Evolutionary conservation across 2,113 vertebrate genomes (phyloP).

Genomic region (Ammodytes marinus): DNA sequence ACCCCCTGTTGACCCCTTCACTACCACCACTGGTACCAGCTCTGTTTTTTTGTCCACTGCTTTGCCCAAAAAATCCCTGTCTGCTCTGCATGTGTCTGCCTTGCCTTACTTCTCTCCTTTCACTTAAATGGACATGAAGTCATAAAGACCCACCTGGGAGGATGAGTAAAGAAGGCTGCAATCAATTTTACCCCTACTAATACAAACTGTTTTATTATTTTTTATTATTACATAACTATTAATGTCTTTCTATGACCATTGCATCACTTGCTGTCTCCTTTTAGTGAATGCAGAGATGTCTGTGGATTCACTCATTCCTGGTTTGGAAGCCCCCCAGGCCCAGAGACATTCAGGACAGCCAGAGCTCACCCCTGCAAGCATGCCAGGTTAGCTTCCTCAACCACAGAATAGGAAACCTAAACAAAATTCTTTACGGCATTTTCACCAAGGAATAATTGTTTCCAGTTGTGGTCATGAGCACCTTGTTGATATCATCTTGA

Average conservation of each 20-base stretch:
- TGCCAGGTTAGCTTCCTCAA: slow-evolving; percentile 89
- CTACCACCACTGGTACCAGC: slow-evolving; percentile 76
- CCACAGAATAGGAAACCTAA: slow-evolving; percentile 1
- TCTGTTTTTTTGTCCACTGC: slow-evolving; percentile 39
- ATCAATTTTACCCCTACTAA: neutral
- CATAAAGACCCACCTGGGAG: neutral
- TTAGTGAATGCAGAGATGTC: slow-evolving; percentile 83
- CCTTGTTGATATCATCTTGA: neutral
- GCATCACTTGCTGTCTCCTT: slow-evolving; percentile 39
- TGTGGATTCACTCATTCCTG: slow-evolving; percentile 93
- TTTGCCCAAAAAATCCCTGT: slow-evolving; percentile 3
- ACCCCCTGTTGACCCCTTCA: slow-evolving; percentile 90
- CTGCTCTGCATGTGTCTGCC: slow-evolving; percentile 16
- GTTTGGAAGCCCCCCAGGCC: slow-evolving; percentile 90
- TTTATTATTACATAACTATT: slow-evolving; percentile 26
- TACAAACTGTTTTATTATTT: neutral
- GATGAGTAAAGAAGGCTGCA: slow-evolving; percentile 7
- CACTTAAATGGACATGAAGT: slow-evolving; percentile 80
- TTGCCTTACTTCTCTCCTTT: slow-evolving; percentile 49
- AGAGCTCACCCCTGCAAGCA: slow-evolving; percentile 86
- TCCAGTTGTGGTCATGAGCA: neutral
- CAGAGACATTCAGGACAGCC: slow-evolving; percentile 88
- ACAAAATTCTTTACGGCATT: neutral
- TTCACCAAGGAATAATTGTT: neutral
- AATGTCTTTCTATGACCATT: slow-evolving; percentile 9